Evolutionary conservation across 1,140 invertebrate genomes (phyloP), one percentile per base, ranked within the genome.

Genomic region (Drosophila obscura): DNA sequence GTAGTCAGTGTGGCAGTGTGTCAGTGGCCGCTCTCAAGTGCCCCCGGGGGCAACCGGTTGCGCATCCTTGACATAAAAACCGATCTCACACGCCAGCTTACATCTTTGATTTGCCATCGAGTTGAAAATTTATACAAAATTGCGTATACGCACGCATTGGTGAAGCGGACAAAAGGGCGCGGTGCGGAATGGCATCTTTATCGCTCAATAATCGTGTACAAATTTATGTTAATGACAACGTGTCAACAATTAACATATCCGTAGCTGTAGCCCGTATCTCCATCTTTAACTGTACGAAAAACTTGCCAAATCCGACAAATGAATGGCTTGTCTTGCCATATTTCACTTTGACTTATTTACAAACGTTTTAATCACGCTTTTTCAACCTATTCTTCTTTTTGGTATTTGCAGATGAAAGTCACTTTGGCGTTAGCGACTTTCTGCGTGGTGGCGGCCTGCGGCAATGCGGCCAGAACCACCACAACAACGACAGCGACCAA

Each of bases 21-120:
- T 90, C 80, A 89, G 84, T 89, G 80, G 80, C 84, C 80, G 81
- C 71, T 63, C 57, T 64, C 48, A 80, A 76, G 63, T 69, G 64
- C 66, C 60, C 63, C 77, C 67, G 67, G 77, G 61, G 68, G 73
- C 82, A 91, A 91, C 90, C 90, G 90, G 90, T 91, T 90, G 73
- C 73, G 66, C 80, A 91, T 91, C 90, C 90, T 91, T 91, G 90
- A 91, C 90, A 91, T 82, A 91, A 91, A 91, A 91, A 91, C 52
- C 64, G 53, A 69, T 60, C 68, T 65, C 73, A 65, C 73, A 73
- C 64, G 60, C 72, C 67, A 77, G 79, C 73, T 84, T 84, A 84
- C 80, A 84, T 84, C 82, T 85, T 85, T 62, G 74, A 67, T 63
- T 63, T 46, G 59, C 46, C 55, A 44, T 49, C 56, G 50, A 45